Evolutionary conservation across 2,797 vertebrate genomes (phyloP), one percentile per base, ranked within the genome.

Genomic region (Acrossocheilus wenchowensis): DNA sequence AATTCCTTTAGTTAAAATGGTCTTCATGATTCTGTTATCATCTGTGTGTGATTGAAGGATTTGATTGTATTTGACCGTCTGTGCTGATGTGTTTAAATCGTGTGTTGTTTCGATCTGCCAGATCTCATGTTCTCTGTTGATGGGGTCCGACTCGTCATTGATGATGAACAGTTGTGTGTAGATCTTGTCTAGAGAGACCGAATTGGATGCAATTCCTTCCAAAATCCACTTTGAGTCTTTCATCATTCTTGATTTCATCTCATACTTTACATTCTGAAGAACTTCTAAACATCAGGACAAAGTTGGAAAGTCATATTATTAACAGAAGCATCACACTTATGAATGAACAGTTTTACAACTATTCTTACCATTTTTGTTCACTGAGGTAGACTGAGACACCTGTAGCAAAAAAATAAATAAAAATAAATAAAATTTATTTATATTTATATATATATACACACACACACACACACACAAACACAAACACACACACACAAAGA

Each of bases 121-220:
- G 50, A 85, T 69, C 62, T 85, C 83, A 78, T 85, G 83, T 8
- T 85, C 77, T 60, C 2, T 69, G 12, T 85, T 85, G 62, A 85
- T 12, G 74, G 64, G 62, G n/a, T 77, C 52, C 6, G 77, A 69
- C 10, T 85, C 83, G 0, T 30, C 77, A 41, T 34, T 30, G 48
- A 71, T 69, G 23, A 85, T 75, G 6, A 21, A 52, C 21, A 85
- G 36, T 5, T 85, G 19, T 15, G 74, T 85, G 83, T 78, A 85
- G 45, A 85, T 78, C 66, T 43, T 21, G 19, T 78, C 26, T 10
- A 85, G 45, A 39, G 23, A 50, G 23, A 36, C 62, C 0, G 83
- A 11, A 12, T 48, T 5, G 5, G 3, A 3, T 39, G 36, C 36
- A 39, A 0, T 26, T 21, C 78, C 78, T 3, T 80, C 4, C 5